Conservation (phyloP, 2,113 vertebrate species). For the human region GRCh38 chr2:195909501-195910000, state of each 20-base stretch:
- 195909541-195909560: background rate
- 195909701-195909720: background rate
- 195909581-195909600: background rate
- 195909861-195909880: background rate
- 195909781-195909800: background rate
- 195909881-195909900: background rate
- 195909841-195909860: background rate
- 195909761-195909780: background rate
- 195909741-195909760: background rate
- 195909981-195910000: background rate
- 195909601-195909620: background rate
- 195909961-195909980: background rate
- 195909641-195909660: background rate
- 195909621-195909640: background rate
- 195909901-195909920: background rate
- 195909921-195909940: background rate
- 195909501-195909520: background rate
- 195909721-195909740: background rate
- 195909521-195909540: background rate
- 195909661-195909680: background rate
- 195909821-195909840: background rate
- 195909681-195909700: background rate
- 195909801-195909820: background rate
- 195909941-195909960: background rate
- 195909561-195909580: background rate